Percentiles rank a stretch among this genome's conserved stretches.
Conservation (phyloP, 1,140 invertebrate genomes). For the Riptortus pedestris region DNA sequence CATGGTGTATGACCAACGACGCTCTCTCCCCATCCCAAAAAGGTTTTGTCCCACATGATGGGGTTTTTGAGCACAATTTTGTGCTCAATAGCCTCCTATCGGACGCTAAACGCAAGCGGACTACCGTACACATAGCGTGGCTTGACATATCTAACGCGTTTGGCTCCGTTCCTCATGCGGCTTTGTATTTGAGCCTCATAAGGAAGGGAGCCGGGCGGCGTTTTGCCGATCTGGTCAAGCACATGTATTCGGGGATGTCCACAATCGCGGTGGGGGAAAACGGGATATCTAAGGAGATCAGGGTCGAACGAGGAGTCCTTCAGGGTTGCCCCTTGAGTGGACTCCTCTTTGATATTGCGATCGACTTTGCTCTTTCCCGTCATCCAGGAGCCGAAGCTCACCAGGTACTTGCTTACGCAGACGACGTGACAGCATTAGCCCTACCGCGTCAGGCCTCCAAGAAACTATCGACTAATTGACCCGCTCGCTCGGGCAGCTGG, state of each 20-base stretch:
- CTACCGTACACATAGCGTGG: conserved; percentile 33
- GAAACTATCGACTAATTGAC: not conserved
- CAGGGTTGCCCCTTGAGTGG: conserved; percentile 39
- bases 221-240: conserved; percentile 27
- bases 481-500: not conserved
- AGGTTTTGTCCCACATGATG: conserved; percentile 22
- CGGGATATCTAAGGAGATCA: conserved; percentile 32
- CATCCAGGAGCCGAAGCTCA: conserved; percentile 14
- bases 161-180: conserved; percentile 34
- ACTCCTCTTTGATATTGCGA: conserved; percentile 38
- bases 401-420: not conserved
- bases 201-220: conserved; percentile 15
- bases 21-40: conserved; percentile 25
- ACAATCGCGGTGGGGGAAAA: not conserved
- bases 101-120: conserved; percentile 30
- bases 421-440: not conserved
- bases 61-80: conserved; percentile 16
- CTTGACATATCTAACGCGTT: conserved; percentile 35
- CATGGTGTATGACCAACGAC: not conserved
- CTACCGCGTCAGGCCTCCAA: not conserved
- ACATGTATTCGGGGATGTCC: conserved; percentile 19
- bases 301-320: conserved; percentile 34
- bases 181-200: conserved; percentile 28
- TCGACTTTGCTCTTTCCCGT: conserved; percentile 35
- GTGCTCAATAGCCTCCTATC: conserved; percentile 23